Base-by-base conservation (phyloP, 2,888 invertebrate genomes). In the Sphaerophoria rueppellii region DNA sequence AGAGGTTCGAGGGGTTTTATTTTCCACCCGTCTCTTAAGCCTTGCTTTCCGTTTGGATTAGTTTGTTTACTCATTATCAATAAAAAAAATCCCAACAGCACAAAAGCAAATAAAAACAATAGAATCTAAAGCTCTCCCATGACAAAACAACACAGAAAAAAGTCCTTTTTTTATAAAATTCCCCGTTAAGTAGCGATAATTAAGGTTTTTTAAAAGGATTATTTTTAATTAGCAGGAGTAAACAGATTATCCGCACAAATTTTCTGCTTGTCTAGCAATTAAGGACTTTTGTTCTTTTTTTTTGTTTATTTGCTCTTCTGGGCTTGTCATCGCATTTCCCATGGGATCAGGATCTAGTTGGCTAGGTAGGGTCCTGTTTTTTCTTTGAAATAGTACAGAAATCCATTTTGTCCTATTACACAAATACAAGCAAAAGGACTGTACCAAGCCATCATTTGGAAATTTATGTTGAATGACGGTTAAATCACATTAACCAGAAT, bases 211-310 rank as follows among this genome's bases (percentile, higher is more conserved):
- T 43, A 65, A 76, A 75, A 67, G 81, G 76, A 76, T 81, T 81
- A 81, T 46, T 76, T 76, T 81, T 81, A 81, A 81, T 81, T 81
- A 81, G 81, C 54, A 76, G 46, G 52, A 81, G 71, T 65, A 76
- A 76, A 81, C 71, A 67, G 75, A 75, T 81, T 81, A 76, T 81
- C 63, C 71, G 52, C 58, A 60, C 50, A 79, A 67, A 60, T 52
- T 73, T 79, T 54, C 12, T 73, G 58, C 60, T 79, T 73, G 72
- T 63, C 65, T 16, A 65, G 65, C 78, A 72, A 72, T 78, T 72
- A 58, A 58, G 37, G 34, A 34, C 72, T 60, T 73, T 73, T 69
- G 54, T 79, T 60, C 52, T 14, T 7, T 40, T 40, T 37, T 40
- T 40, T 40, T 4, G 6, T 40, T 40, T 40, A 7, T 40, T 54